phyloP scores from a whole-genome alignment of 1,140 invertebrate species.

The Micrasema minimum region DNA sequence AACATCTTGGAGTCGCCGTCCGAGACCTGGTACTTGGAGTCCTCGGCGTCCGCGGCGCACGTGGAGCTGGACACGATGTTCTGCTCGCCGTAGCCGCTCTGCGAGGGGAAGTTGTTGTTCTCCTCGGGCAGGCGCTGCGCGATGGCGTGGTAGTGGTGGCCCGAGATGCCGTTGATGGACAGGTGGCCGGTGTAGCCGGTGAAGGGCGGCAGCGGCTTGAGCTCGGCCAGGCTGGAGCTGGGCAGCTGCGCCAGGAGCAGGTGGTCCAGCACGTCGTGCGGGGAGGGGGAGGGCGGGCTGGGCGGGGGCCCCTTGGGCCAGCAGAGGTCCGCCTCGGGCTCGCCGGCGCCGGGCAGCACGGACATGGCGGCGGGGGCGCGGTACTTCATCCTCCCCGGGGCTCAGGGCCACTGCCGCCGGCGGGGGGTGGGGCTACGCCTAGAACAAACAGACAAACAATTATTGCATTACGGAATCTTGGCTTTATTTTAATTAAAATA shows the following conservation, averaged over 20 bases:
- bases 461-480: no score
- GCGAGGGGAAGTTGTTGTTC: conserved; percentile 74
- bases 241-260: conserved; percentile 70
- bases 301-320: conserved; percentile 54
- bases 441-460: not conserved
- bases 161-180: conserved; percentile 85
- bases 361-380: conserved; percentile 59
- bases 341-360: conserved; percentile 16
- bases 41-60: conserved; percentile 69
- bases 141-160: conserved; percentile 88
- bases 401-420: not conserved
- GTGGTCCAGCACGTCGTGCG: conserved; percentile 71
- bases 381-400: conserved; percentile 61
- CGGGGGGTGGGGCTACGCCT: not conserved
- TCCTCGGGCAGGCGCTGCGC: conserved; percentile 75
- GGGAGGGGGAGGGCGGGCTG: conserved; percentile 57
- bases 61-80: conserved; percentile 76
- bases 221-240: conserved; percentile 76
- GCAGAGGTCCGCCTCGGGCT: conserved; percentile 65
- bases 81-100: conserved; percentile 71
- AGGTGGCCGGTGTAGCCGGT: conserved; percentile 85
- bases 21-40: conserved; percentile 64
- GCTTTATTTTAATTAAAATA: no score
- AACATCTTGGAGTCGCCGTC: conserved; percentile 71
- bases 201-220: conserved; percentile 88